These are phyloP conservation scores for Pasiphila rectangulata DNA, from an alignment of 2,888 invertebrate species.

Conservation along the genomic window DNA sequence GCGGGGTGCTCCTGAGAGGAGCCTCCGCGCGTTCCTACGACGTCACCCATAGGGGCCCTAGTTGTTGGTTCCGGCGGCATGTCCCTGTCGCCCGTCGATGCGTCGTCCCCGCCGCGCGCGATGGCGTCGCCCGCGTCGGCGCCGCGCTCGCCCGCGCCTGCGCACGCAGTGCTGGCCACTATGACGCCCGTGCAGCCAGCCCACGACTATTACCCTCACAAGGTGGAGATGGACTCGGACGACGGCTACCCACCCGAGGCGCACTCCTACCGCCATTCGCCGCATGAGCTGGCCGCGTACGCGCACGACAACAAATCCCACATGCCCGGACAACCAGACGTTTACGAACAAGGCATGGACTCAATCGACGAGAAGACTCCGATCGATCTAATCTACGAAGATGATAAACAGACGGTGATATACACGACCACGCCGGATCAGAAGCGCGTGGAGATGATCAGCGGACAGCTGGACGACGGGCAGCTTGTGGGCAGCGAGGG, in stretches of 20 bases:
- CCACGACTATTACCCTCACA: conserved; percentile 83
- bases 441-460: conserved; percentile 89
- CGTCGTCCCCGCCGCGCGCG: conserved; percentile 60
- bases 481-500: conserved; percentile 77
- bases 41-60: conserved; percentile 52
- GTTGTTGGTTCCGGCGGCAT: conserved; percentile 51
- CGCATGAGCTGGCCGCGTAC: conserved; percentile 75
- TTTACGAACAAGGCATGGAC: conserved; percentile 74
- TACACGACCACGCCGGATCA: conserved; percentile 90
- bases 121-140: conserved; percentile 76
- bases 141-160: conserved; percentile 83
- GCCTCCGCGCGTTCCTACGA: conserved; percentile 63
- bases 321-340: conserved; percentile 77
- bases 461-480: conserved; percentile 83
- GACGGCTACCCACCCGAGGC: conserved; percentile 83
- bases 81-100: conserved; percentile 77
- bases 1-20: conserved; percentile 70
- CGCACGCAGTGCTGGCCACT: conserved; percentile 89
- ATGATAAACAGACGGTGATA: conserved; percentile 91
- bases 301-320: conserved; percentile 79
- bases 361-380: conserved; percentile 85
- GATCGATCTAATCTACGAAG: conserved; percentile 91
- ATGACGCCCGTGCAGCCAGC: conserved; percentile 93
- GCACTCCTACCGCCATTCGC: conserved; percentile 80
- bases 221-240: conserved; percentile 83